Conservation (phyloP, 2,888 invertebrate species). For the Polyploca ridens region DNA sequence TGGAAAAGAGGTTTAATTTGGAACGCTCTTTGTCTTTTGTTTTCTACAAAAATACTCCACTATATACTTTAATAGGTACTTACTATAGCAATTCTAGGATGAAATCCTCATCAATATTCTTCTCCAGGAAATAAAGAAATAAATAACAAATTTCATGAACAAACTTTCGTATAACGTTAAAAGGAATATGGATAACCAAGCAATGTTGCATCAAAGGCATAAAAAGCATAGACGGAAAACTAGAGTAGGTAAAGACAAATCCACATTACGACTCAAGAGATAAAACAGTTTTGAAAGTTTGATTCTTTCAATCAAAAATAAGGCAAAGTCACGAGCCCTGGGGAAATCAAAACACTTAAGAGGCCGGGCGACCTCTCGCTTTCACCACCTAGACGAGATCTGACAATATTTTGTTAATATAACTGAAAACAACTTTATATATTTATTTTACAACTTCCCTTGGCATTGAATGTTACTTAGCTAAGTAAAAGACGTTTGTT, state of each 20-base stretch:
- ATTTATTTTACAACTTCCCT: slow-evolving; percentile 18
- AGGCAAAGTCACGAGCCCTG: slow-evolving; percentile 37
- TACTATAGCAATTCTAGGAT: too few relatives aligned
- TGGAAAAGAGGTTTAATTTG: too few relatives aligned
- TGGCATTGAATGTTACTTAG: neutral
- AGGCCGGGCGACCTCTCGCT: slow-evolving; percentile 35
- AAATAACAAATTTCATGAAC: neutral
- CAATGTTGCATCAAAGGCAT: neutral
- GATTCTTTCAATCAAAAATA: slow-evolving; percentile 38
- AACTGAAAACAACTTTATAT: slow-evolving; percentile 1
- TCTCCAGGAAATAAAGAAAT: too few relatives aligned
- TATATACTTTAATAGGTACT: too few relatives aligned
- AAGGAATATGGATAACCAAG: neutral
- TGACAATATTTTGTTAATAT: slow-evolving; percentile 18
- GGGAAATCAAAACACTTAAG: slow-evolving; percentile 55
- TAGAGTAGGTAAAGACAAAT: neutral
- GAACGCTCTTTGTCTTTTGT: too few relatives aligned
- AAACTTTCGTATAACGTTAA: neutral
- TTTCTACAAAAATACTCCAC: too few relatives aligned
- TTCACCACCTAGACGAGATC: slow-evolving; percentile 20
- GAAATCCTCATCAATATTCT: too few relatives aligned
- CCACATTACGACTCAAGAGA: neutral
- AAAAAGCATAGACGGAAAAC: neutral
- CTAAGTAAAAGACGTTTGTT: neutral
- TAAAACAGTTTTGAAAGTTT: slow-evolving; percentile 26